Evolutionary conservation across 2,888 invertebrate species (phyloP), one percentile per base, ranked within the genome.

Genomic region (Tetragonisca angustula): DNA sequence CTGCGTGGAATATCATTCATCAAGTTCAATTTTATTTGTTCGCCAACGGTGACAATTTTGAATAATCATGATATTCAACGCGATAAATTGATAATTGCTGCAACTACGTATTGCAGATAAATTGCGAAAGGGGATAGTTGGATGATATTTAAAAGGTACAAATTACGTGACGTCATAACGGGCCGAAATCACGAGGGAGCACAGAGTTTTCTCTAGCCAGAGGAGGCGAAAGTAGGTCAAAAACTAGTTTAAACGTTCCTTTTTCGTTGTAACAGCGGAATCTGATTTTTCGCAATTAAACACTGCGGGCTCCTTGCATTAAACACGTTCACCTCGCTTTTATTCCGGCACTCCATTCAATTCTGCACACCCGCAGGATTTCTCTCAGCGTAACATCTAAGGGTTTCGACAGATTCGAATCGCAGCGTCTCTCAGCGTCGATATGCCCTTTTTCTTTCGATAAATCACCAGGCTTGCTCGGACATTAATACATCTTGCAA

Each of bases 221-320:
- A 19, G 4, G 17, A 5, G n/a, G 15, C 3, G 24, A 52, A 76
- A 76, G 32, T 76, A 76, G 77, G 78, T 85, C 83, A 76, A 84
- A 80, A 79, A 86, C 73, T 74, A 73, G 36, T 74, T 83, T 69
- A 65, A 56, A 59, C 43, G 67, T 50, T 36, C 36, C 59, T 36
- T 52, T 84, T 54, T 54, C 52, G 64, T 64, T 61, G 77, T 69
- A 76, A 67, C 67, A 62, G 59, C 36, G 65, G 74, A 72, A 79
- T 73, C 75, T 72, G 75, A 81, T 85, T 83, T 81, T 52, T 71
- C 64, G 71, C 72, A 85, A 81, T 81, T 75, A 88, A 79, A 84
- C 71, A 50, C 69, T 21, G 52, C 59, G 43, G 36, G 24, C 32
- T 56, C 59, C 64, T n/a, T 50, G 59, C 75, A 78, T 82, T 79